Base-by-base conservation (phyloP, 64 coral and sea anemone species). In the Hydrozoanthus tunicans region DNA sequence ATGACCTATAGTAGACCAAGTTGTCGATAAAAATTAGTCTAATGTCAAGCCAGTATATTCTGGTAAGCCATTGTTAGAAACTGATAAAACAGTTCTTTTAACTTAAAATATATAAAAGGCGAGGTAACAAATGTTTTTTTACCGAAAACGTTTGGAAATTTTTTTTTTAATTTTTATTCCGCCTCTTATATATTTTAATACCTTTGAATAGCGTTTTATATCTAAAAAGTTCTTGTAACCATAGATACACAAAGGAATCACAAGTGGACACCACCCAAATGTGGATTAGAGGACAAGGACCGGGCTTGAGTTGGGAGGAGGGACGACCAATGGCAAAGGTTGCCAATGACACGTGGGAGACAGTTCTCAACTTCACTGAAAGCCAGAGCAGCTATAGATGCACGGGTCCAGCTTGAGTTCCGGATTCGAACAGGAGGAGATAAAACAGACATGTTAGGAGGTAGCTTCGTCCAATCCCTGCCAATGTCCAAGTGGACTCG, bases 301-400 rank as follows among this genome's bases (percentile, higher is more conserved):
- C 85, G 62, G 91, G 79, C 6, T 56, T 92, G 69, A 84, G 67
- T 61, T 92, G 91, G 91, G 53, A 74, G 11, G 79, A 85, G 15
- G 91, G 91, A 74, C 70, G 10, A 12, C 56, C n/a, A 77, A 71
- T 92, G 59, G 65, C 15, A 64, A 64, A 64, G 8, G 58, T 10
- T 9, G 70, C 63, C 24, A 73, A 85, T 25, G 80, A 92, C 79
- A 92, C 91, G 14, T 92, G 91, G 91, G 91, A 83, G 77, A 77
- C 66, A 58, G 26, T 51, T 17, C 79, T 92, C 1, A 83, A 70
- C 7, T 92, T 92, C 55, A 51, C 17, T 15, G 73, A 59, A 43
- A 69, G 79, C 53, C 11, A 73, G 20, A 14, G 62, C 9, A 71
- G 51, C 69, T 74, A 85, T 12, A 92, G 61, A 54, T 77, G 67